Evolutionary conservation across 2,797 vertebrate species (phyloP), one percentile per base, ranked within the genome.

Genomic region (Anguilla marmorata): DNA sequence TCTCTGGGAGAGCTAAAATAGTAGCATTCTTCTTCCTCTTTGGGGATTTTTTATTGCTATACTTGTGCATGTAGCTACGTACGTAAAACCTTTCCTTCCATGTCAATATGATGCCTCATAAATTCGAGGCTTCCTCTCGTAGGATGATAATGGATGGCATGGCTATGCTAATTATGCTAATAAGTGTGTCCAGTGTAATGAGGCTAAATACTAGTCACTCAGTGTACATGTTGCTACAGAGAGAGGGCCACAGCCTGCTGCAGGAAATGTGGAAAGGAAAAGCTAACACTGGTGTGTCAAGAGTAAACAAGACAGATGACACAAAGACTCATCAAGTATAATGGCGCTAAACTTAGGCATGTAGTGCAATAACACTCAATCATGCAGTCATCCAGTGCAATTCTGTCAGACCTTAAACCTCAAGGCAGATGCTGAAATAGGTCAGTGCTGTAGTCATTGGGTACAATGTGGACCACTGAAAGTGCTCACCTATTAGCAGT

Each of bases 181-280:
- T 8, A n/a, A n/a, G 4, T 24, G 60, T 66, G 12, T 66, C 21
- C 24, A 66, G 21, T 66, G 60, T 66, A 66, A 66, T n/a, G 60
- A 9, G n/a, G 60, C 60, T 66, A 66, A 66, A 66, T n/a, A n/a
- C 6, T 7, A n/a, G 6, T 27, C 60, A 66, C 24, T 24, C 24
- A n/a, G 60, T 66, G 60, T 66, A 66, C 21, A n/a, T 66, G 56
- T 66, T 66, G 60, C 60, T n/a, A 66, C 60, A n/a, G 60, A 66
- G 60, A 66, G 60, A n/a, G 60, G 60, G 5, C 60, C 12, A 66
- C 8, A 66, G 60, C 60, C 60, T 66, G 60, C n/a, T n/a, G 6
- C 60, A n/a, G 24, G 8, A n/a, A n/a, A 63, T 63, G 21, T 60
- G 58, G 12, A 63, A n/a, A n/a, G 2, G 24, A 5, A 63, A 24